Percentiles rank a stretch among this genome's conserved stretches.
Evolutionary conservation across 2,797 vertebrate species (phyloP).

Genomic region (Esox masquinongy): DNA sequence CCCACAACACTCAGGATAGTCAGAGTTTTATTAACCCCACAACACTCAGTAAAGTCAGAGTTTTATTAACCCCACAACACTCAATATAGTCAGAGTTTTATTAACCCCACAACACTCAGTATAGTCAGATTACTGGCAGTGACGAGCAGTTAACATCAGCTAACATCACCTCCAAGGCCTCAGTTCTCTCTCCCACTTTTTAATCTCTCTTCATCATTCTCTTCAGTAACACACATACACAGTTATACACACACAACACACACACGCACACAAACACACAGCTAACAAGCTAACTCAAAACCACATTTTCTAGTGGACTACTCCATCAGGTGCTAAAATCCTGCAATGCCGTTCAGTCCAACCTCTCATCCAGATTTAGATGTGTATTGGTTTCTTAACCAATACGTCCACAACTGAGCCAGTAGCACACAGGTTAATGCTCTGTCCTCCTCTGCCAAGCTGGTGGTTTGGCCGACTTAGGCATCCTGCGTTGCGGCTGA

Average conservation of each 20-base stretch:
- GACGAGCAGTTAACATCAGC: background rate
- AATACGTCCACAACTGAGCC: background rate
- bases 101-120: background rate
- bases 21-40: background rate
- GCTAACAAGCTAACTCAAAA: background rate
- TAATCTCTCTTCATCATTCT: background rate
- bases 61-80: background rate
- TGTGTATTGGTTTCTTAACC: background rate
- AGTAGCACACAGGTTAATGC: background rate
- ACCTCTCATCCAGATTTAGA: background rate
- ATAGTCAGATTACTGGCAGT: background rate
- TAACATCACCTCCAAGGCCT: background rate
- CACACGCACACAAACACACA: background rate
- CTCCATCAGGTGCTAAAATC: background rate
- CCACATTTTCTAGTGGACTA: too few species aligned
- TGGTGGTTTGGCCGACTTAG: background rate
- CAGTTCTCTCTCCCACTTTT: background rate
- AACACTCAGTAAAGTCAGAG: background rate
- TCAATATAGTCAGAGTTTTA: background rate
- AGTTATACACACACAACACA: too few species aligned
- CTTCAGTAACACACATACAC: background rate
- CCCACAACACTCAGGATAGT: background rate
- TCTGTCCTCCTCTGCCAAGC: background rate
- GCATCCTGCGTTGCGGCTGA: background rate
- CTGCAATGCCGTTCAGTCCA: background rate